A percentile compares a stretch with the other conserved stretches of the same genome.
These are phyloP conservation scores for Latrodectus geometricus DNA, from an alignment of 1,140 invertebrate species.

Conservation along the genomic window DNA sequence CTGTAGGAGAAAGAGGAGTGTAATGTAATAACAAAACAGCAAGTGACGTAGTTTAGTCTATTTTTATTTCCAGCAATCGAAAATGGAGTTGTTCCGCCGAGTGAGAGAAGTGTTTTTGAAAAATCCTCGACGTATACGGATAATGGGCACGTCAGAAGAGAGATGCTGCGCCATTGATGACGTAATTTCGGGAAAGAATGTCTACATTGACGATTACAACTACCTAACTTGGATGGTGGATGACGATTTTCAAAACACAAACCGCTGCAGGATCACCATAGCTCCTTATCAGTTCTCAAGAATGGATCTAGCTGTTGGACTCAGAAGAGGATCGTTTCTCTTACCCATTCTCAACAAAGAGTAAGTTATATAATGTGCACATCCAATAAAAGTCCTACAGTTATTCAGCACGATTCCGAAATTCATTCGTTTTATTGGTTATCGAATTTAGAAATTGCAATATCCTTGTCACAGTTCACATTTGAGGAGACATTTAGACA, in stretches of 20 bases:
- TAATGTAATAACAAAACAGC: no score
- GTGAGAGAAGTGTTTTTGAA: conserved; percentile 10
- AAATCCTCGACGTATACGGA: not conserved
- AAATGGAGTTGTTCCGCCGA: not conserved
- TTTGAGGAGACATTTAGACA: no score
- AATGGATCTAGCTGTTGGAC: conserved; percentile 31
- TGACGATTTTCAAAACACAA: not conserved
- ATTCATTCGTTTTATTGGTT: no score
- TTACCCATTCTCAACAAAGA: conserved; percentile 18
- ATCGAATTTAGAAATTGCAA: no score
- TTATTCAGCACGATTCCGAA: no score
- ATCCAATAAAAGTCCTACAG: no score
- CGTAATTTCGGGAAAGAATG: not conserved
- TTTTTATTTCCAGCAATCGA: conserved; percentile 29
- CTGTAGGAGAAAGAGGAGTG: no score
- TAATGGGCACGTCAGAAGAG: not conserved
- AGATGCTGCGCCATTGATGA: conserved; percentile 70
- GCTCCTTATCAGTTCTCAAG: conserved; percentile 4
- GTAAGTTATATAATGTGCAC: not conserved
- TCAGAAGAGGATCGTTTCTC: conserved; percentile 33
- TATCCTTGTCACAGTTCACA: no score
- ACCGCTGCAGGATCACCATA: conserved; percentile 34
- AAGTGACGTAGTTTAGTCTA: no score
- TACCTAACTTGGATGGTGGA: conserved; percentile 22
- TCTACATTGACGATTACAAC: conserved; percentile 55